These are phyloP conservation scores for Drosophila ananassae DNA, from an alignment of 1,140 invertebrate genomes.

Conservation along the genomic window DNA sequence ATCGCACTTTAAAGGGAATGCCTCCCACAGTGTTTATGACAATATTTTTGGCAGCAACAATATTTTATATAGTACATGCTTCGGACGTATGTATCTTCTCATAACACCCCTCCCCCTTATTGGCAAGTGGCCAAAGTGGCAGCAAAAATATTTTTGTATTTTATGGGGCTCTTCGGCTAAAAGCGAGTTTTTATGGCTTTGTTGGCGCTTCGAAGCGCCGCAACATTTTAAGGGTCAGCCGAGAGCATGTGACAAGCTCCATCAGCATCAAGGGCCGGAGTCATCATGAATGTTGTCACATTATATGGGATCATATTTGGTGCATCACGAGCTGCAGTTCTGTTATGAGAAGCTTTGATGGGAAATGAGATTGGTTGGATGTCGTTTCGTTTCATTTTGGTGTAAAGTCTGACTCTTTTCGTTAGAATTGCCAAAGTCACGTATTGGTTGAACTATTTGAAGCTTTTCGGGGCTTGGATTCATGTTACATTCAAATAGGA, in stretches of 20 bases:
- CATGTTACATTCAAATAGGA: neutral
- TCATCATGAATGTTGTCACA: constrained; percentile 30
- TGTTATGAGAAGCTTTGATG: neutral
- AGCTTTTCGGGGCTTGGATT: neutral
- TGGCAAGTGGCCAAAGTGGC: constrained; percentile 65
- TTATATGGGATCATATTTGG: constrained; percentile 30
- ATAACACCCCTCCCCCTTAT: constrained; percentile 18
- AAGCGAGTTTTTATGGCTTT: constrained; percentile 57
- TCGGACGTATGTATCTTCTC: constrained; percentile 16
- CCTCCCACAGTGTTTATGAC: constrained; percentile 63
- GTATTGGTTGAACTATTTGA: constrained; percentile 1
- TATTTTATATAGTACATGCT: constrained; percentile 49
- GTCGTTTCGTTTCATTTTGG: neutral
- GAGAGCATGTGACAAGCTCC: constrained; percentile 33
- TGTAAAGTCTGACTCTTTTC: neutral
- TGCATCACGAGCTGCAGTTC: constrained; percentile 28
- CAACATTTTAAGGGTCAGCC: constrained; percentile 49
- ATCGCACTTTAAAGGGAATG: constrained; percentile 73
- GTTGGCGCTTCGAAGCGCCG: constrained; percentile 45
- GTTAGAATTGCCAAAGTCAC: neutral
- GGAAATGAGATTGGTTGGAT: constrained; percentile 1
- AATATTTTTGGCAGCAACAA: constrained; percentile 69
- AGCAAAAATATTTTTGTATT: constrained; percentile 35
- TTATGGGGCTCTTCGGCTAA: constrained; percentile 53
- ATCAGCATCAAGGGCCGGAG: constrained; percentile 19